Evolutionary conservation across 2,888 invertebrate species (phyloP).

Genomic region (Agriopis marginaria): DNA sequence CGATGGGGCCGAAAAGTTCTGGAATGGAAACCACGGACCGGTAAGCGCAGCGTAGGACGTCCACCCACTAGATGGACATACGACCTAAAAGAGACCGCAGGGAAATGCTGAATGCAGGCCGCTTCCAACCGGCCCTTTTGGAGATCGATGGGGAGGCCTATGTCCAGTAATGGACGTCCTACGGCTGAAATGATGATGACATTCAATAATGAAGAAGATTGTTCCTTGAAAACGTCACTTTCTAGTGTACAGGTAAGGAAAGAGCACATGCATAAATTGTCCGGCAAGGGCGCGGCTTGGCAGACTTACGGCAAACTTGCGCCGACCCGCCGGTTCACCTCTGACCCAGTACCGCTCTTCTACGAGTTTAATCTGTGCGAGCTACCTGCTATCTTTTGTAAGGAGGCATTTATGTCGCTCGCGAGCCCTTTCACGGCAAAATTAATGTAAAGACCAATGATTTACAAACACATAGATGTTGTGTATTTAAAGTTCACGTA

Average conservation of each 20-base stretch:
- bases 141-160: too few species aligned
- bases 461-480: too few species aligned
- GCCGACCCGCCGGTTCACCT: constrained; percentile 36
- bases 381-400: constrained; percentile 23
- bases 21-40: too few species aligned
- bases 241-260: constrained; percentile 30
- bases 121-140: too few species aligned
- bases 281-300: constrained; percentile 30
- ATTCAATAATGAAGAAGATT: constrained; percentile 4
- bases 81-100: too few species aligned
- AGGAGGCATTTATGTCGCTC: constrained; percentile 14
- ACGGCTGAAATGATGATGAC: too few species aligned
- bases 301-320: constrained; percentile 13
- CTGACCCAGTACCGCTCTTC: constrained; percentile 33
- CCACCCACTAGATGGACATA: too few species aligned
- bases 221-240: constrained; percentile 3
- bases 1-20: too few species aligned
- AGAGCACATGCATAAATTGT: constrained; percentile 48
- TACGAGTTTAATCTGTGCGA: constrained; percentile 23
- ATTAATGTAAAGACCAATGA: not conserved
- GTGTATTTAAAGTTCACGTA: too few species aligned
- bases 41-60: too few species aligned
- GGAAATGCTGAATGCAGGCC: too few species aligned
- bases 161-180: too few species aligned
- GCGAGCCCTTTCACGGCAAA: not conserved